Evolutionary conservation across 2,888 invertebrate genomes (phyloP), one percentile per base, ranked within the genome.

Genomic region (Gastrophysa polygoni): DNA sequence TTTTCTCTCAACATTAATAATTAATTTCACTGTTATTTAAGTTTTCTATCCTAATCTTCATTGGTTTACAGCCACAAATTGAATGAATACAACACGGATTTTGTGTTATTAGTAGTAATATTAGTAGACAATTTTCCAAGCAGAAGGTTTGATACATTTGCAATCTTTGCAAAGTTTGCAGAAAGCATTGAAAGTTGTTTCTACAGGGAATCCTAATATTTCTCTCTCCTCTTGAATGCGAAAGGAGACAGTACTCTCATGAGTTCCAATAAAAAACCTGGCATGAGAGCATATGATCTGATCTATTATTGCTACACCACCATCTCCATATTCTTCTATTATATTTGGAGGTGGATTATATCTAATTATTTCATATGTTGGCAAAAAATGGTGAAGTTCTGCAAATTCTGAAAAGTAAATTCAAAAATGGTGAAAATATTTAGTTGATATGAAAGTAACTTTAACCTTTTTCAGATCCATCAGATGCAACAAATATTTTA

Each of bases 221-320:
- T 98, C 98, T 21, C 98, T 85, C 78, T 99, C 98, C 79, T 99
- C 98, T 82, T 98, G 96, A 69, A 99, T 98, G 59, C 98, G 87
- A 80, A 92, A 97, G 0, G 97, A 91, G 81, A 98, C 98, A 0
- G 98, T 99, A 63, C 98, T 98, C 72, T 96, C 95, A 78, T 91
- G 88, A 0, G 95, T 96, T 8, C 98, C 98, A 38, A 96, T 86
- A 77, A 98, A 98, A 78, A 88, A 89, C 68, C 89, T 87, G 0
- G 95, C 91, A 81, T 91, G 89, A 0, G 97, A 91, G 81, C 96
- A 95, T 70, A 99, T 92, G 74, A 97, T 93, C 84, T 99, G 98
- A 78, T 98, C 98, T 52, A 98, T 89, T 59, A 98, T 93, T 0
- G 98, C 96, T 20, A 93, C 78, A 1, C 93, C 95, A 1, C 97